A percentile compares a stretch with the other conserved stretches of the same genome.
Conservation (phyloP, 2,888 invertebrate genomes). For the Tolmerus cingulatus region DNA sequence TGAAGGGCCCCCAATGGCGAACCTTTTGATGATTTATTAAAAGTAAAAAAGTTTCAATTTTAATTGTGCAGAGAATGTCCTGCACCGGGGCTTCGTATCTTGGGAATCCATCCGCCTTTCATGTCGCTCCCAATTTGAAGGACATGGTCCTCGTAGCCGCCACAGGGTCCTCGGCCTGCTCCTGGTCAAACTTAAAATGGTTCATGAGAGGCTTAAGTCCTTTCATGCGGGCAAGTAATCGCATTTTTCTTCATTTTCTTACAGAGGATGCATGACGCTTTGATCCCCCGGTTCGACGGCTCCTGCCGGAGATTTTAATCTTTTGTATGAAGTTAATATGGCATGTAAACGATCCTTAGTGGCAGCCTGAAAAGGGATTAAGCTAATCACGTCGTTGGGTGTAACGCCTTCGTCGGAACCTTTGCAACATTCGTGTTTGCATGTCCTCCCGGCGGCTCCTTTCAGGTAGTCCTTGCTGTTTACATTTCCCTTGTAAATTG, state of each 20-base stretch:
- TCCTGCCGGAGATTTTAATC: slow-evolving; percentile 40
- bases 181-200: slow-evolving; percentile 21
- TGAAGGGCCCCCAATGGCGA: slow-evolving; percentile 25
- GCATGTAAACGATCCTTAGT: slow-evolving; percentile 45
- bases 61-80: slow-evolving; percentile 45
- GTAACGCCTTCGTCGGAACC: neutral
- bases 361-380: slow-evolving; percentile 43
- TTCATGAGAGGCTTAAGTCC: slow-evolving; percentile 9
- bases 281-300: neutral
- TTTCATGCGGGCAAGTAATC: slow-evolving; percentile 45
- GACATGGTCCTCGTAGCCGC: neutral
- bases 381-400: slow-evolving; percentile 39
- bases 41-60: slow-evolving; percentile 44
- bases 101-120: neutral
- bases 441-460: neutral
- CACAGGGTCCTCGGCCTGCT: neutral
- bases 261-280: slow-evolving; percentile 25
- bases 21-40: slow-evolving; percentile 47
- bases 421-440: slow-evolving; percentile 3
- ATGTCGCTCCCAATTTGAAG: neutral
- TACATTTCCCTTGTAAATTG: slow-evolving; percentile 5
- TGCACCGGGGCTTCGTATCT: neutral
- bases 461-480: neutral
- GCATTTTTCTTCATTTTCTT: slow-evolving; percentile 48
- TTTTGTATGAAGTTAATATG: slow-evolving; percentile 48